Conservation (phyloP, 1,140 invertebrate species). For the Aricia agestis region DNA sequence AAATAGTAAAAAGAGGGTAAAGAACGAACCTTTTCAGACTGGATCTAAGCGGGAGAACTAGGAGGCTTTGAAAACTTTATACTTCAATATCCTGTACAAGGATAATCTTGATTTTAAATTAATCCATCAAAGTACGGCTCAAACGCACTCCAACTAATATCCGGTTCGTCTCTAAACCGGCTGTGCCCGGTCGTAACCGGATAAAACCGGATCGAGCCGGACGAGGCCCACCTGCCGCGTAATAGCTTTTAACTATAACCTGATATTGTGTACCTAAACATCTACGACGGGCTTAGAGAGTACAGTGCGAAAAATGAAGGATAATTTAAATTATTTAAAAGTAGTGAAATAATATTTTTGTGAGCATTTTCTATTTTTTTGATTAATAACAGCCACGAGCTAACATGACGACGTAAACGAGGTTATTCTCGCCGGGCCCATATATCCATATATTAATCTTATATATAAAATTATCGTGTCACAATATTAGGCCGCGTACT, state of each 20-base stretch:
- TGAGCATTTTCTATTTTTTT: too few relatives aligned
- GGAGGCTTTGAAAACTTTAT: neutral
- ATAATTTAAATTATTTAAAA: neutral
- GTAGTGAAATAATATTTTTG: too few relatives aligned
- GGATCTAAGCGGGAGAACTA: too few relatives aligned
- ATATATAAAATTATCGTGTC: too few relatives aligned
- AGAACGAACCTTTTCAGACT: too few relatives aligned
- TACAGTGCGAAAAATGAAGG: neutral
- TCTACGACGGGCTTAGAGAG: neutral
- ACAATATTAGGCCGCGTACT: too few relatives aligned
- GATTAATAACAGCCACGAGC: too few relatives aligned
- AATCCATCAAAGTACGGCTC: neutral
- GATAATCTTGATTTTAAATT: neutral
- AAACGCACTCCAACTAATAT: neutral
- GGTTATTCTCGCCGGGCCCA: too few relatives aligned
- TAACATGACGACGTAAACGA: too few relatives aligned
- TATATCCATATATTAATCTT: too few relatives aligned
- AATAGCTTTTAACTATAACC: conserved; percentile 1
- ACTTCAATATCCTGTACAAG: neutral
- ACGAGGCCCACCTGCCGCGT: neutral
- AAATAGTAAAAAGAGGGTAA: too few relatives aligned
- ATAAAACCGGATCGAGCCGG: neutral
- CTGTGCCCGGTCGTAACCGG: neutral
- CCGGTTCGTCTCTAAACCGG: neutral
- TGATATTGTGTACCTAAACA: neutral